These are phyloP conservation scores for Asarcornis scutulata DNA, from an alignment of 2,113 vertebrate species.

Conservation along the genomic window DNA sequence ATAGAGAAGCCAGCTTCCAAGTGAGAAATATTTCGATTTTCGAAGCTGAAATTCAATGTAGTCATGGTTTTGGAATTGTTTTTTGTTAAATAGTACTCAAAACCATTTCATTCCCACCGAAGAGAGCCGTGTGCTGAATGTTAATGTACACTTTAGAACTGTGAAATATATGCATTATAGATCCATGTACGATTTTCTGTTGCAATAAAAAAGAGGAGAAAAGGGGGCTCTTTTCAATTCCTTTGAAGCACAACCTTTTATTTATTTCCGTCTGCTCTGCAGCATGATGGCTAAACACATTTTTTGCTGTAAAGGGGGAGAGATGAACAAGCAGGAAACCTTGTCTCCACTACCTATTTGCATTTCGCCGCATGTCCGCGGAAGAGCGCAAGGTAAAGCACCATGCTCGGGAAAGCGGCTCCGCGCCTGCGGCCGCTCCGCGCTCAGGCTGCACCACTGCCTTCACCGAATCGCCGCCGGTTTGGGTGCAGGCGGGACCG, in stretches of 20 bases:
- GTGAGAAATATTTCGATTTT: not conserved
- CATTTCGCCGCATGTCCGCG: not conserved
- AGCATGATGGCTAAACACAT: not conserved
- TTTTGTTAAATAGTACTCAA: not conserved
- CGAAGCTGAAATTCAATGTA: not conserved
- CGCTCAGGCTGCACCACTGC: not conserved
- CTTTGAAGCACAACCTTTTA: not conserved
- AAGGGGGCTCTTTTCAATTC: not conserved
- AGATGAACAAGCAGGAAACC: not conserved
- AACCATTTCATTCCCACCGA: not conserved
- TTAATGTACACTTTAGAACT: not conserved
- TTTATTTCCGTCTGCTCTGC: not conserved
- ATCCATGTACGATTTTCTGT: not conserved
- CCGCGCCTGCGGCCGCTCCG: not conserved
- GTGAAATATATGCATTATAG: not conserved
- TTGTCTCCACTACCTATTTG: not conserved
- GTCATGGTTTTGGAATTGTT: not conserved
- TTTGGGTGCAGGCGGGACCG: not conserved
- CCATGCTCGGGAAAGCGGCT: not conserved
- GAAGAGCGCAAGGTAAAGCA: not conserved
- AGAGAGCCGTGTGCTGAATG: slow-evolving; percentile 15
- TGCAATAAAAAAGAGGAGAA: not conserved
- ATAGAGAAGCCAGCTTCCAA: not conserved
- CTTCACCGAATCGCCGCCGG: not conserved
- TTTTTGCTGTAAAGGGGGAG: not conserved